These are phyloP conservation scores for Leptinotarsa rubiginosa DNA, from an alignment of 2,888 invertebrate genomes.

Conservation along the genomic window DNA sequence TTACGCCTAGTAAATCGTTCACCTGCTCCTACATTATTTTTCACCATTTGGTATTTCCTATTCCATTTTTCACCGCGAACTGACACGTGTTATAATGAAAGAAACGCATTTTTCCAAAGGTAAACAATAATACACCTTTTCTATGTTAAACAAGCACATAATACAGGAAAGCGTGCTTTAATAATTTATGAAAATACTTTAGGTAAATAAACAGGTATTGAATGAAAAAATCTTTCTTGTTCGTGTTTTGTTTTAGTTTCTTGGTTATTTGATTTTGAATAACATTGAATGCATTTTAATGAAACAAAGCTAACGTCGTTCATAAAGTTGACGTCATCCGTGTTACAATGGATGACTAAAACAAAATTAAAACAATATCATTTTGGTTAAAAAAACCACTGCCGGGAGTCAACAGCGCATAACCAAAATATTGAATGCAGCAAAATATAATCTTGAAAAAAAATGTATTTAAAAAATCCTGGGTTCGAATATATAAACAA, in stretches of 20 bases:
- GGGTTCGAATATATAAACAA: too few relatives aligned
- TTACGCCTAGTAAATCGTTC: neutral
- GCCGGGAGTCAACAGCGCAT: too few relatives aligned
- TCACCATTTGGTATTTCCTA: neutral
- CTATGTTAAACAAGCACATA: conserved; percentile 15
- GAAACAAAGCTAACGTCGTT: neutral
- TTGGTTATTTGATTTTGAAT: neutral
- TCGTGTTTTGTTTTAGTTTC: neutral
- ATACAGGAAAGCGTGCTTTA: conserved; percentile 15
- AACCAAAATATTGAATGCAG: too few relatives aligned
- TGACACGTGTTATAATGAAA: conserved; percentile 3
- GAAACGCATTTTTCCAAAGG: conserved; percentile 20
- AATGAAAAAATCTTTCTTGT: conserved; percentile 9
- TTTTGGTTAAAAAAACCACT: too few relatives aligned
- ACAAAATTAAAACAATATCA: too few relatives aligned
- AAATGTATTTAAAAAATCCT: too few relatives aligned
- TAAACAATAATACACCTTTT: conserved; percentile 15
- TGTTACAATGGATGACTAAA: too few relatives aligned
- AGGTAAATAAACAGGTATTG: conserved; percentile 5
- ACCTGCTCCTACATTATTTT: neutral
- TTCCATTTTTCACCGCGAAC: conserved; percentile 11
- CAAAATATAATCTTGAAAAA: too few relatives aligned
- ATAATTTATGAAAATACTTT: conserved; percentile 12
- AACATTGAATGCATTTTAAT: neutral
- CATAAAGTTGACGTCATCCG: too few relatives aligned